phyloP scores from a whole-genome alignment of 2,888 invertebrate genomes.

The Lasioglossum morio region DNA sequence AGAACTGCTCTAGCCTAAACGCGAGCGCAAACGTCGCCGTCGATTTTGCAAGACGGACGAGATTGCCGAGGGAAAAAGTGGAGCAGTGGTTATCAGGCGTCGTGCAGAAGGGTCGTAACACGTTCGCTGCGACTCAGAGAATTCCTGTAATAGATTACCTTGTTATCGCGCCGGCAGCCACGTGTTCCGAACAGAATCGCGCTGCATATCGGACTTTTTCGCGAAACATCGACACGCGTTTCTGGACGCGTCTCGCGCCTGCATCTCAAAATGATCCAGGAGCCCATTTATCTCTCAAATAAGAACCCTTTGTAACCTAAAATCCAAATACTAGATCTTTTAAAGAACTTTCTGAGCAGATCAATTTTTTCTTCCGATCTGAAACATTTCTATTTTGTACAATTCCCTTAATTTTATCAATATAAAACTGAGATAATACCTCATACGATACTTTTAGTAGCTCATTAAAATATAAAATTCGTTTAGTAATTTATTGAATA shows the following conservation, averaged over 20 bases:
- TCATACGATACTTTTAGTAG: too few relatives aligned
- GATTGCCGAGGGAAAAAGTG: conserved; percentile 36
- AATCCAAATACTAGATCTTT: too few relatives aligned
- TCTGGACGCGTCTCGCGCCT: neutral
- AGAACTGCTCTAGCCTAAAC: neutral
- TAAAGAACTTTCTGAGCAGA: too few relatives aligned
- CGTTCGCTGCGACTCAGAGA: neutral
- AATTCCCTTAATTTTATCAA: too few relatives aligned
- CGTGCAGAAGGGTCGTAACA: neutral
- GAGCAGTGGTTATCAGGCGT: conserved; percentile 16
- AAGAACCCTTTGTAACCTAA: too few relatives aligned
- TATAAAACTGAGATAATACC: too few relatives aligned
- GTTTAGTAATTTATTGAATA: too few relatives aligned
- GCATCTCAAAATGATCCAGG: neutral
- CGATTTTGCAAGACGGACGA: conserved; percentile 34
- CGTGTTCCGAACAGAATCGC: neutral
- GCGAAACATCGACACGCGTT: neutral
- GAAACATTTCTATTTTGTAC: too few relatives aligned
- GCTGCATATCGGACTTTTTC: neutral
- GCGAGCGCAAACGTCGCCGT: conserved; percentile 26
- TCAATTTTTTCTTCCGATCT: too few relatives aligned
- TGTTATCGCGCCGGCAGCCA: neutral
- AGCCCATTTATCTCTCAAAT: too few relatives aligned
- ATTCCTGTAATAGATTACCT: conserved; percentile 4
- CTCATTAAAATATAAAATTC: too few relatives aligned